These are phyloP conservation scores for Parnassius smintheus DNA, from an alignment of 2,888 invertebrate genomes.

Conservation along the genomic window DNA sequence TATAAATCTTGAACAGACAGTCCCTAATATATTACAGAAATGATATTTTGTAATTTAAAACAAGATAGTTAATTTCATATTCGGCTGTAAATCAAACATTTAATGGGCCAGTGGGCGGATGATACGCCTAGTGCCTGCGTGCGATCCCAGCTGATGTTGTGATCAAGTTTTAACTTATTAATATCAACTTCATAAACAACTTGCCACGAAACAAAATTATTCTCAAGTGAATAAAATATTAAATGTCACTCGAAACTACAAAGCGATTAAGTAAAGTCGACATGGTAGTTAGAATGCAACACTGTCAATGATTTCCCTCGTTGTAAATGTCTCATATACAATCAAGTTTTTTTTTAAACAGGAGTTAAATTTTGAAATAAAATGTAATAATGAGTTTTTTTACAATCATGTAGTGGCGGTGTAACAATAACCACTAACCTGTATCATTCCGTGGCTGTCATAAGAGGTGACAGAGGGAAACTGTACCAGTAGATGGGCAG, in stretches of 20 bases:
- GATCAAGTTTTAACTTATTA: slow-evolving; percentile 25
- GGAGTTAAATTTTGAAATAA: no score
- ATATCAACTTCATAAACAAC: slow-evolving; percentile 16
- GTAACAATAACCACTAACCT: no score
- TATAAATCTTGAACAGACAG: slow-evolving; percentile 50
- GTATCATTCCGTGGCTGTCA: no score
- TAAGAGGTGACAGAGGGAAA: no score
- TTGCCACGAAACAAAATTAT: slow-evolving; percentile 9
- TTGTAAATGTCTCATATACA: no score
- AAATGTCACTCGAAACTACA: slow-evolving; percentile 6
- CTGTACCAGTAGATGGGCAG: no score
- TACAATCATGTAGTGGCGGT: no score
- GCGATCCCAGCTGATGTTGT: slow-evolving; percentile 2
- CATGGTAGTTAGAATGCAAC: no score
- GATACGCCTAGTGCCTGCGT: slow-evolving; percentile 9
- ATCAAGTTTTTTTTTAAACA: no score
- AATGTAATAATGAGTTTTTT: no score
- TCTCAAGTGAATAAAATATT: slow-evolving; percentile 5
- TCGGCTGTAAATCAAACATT: slow-evolving; percentile 51
- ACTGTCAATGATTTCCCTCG: no score
- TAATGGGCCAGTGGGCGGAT: slow-evolving; percentile 44
- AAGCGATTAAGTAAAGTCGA: no score
- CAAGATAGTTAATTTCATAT: slow-evolving; percentile 56
- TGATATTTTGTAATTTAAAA: slow-evolving; percentile 64
- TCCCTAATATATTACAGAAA: slow-evolving; percentile 48